Evolutionary conservation across 2,797 vertebrate species (phyloP).

Genomic region (Sebastes minor): DNA sequence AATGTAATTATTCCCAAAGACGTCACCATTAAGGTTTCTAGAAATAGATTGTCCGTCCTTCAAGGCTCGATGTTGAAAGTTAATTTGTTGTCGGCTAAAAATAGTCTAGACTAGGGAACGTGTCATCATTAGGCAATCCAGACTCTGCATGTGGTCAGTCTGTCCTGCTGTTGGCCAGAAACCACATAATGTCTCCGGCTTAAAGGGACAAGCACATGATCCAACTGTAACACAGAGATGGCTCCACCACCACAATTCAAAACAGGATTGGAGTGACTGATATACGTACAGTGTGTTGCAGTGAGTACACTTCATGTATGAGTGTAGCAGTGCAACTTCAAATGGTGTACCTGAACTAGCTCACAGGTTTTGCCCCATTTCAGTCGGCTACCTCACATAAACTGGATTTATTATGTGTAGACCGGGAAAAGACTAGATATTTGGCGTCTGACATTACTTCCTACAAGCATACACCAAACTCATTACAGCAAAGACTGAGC

Average conservation of each 20-base stretch:
- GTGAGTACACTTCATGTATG: background rate
- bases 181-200: slow-evolving; percentile 17
- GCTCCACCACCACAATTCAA: background rate
- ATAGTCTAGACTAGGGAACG: background rate
- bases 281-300: background rate
- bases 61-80: slow-evolving; percentile 3
- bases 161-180: slow-evolving; percentile 1
- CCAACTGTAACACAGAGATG: background rate
- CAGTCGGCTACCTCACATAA: background rate
- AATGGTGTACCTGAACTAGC: background rate
- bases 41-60: background rate
- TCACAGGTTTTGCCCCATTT: background rate
- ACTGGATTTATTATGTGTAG: background rate
- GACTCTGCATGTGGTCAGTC: slow-evolving; percentile 28
- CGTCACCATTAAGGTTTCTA: background rate
- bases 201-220: background rate
- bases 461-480: background rate
- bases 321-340: background rate
- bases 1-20: background rate
- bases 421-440: background rate
- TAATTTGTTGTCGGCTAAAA: slow-evolving; percentile 10
- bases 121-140: slow-evolving; percentile 16
- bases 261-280: background rate
- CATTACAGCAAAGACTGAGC: background rate
- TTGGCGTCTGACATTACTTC: background rate